Evolutionary conservation across 2,797 vertebrate species (phyloP).

Genomic region (Sebastes ruberrimus): DNA sequence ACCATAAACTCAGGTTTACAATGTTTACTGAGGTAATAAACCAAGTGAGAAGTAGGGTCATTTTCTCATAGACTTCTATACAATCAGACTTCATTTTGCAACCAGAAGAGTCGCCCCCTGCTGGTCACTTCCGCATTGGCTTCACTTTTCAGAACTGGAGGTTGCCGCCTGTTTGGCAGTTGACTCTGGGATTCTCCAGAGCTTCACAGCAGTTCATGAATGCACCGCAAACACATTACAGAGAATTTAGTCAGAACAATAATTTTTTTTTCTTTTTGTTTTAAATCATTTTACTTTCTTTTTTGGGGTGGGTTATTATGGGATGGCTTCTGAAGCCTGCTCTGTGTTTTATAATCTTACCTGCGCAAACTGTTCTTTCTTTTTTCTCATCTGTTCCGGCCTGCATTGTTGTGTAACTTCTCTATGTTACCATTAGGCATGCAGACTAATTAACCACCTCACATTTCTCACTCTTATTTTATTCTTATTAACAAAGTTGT

Average conservation of each 20-base stretch:
- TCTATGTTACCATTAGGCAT: neutral
- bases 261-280: neutral
- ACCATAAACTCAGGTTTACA: too few relatives aligned
- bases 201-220: neutral
- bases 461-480: neutral
- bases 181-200: neutral
- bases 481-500: neutral
- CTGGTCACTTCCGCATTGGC: too few relatives aligned
- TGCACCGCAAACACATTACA: neutral
- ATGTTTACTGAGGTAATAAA: too few relatives aligned
- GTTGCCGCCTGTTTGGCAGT: neutral
- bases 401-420: neutral
- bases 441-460: neutral
- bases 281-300: neutral
- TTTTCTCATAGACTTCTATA: too few relatives aligned
- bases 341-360: neutral
- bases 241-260: neutral
- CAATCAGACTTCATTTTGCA: too few relatives aligned
- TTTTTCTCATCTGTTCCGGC: neutral
- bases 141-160: too few relatives aligned
- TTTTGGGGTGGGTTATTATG: neutral
- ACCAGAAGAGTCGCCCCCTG: too few relatives aligned
- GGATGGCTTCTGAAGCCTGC: neutral
- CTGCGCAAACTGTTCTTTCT: neutral
- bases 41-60: too few relatives aligned